Evolutionary conservation across 2,888 invertebrate species (phyloP).

Genomic region (Isoperla grammatica): DNA sequence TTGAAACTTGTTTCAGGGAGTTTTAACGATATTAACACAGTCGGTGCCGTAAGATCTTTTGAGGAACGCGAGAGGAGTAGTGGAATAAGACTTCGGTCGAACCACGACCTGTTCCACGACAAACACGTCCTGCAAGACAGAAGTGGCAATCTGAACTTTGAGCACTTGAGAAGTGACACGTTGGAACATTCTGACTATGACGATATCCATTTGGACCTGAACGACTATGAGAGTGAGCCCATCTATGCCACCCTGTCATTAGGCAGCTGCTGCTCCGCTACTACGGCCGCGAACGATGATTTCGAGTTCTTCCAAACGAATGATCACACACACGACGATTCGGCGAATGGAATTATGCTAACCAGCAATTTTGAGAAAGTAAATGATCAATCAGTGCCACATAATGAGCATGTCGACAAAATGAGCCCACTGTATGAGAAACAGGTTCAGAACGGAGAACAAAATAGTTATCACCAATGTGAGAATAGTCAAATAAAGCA

Average conservation of each 20-base stretch:
- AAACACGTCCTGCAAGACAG: neutral
- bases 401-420: too few species aligned
- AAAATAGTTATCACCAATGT: too few species aligned
- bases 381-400: too few species aligned
- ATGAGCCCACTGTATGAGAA: too few species aligned
- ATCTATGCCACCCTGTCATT: slow-evolving; percentile 43
- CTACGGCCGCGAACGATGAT: slow-evolving; percentile 58
- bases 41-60: neutral
- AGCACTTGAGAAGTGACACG: slow-evolving; percentile 9
- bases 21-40: neutral
- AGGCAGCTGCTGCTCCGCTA: slow-evolving; percentile 52
- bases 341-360: neutral
- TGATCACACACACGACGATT: neutral
- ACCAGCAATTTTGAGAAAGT: neutral
- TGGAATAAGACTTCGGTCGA: too few species aligned
- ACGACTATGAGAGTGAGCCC: slow-evolving; percentile 41
- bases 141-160: neutral
- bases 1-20: neutral
- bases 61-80: neutral
- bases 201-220: too few species aligned
- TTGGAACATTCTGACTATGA: slow-evolving; percentile 15
- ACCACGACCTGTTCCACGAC: neutral
- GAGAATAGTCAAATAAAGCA: too few species aligned
- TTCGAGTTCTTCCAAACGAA: slow-evolving; percentile 54
- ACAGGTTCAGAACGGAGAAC: too few species aligned